Base-by-base conservation (phyloP, 2,797 vertebrate genomes). In the Pseudocheirus occidentalis region DNA sequence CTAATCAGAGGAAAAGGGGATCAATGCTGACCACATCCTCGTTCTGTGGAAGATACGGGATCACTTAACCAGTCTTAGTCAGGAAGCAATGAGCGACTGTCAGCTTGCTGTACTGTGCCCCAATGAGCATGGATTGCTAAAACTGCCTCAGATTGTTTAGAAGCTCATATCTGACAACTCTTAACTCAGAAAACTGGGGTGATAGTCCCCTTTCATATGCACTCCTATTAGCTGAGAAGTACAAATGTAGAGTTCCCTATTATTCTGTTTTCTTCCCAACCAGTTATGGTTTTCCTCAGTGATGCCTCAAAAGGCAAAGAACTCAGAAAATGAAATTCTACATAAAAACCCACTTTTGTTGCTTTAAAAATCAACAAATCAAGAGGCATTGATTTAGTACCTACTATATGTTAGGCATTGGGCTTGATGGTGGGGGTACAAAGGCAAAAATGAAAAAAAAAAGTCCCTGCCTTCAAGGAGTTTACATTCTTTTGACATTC, bases 101-200 rank as follows among this genome's bases (percentile, higher is more conserved):
- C 27, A 6, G 9, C 73, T 87, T 24, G 24, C 16, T 29, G 40
- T 5, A 4, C 31, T 87, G 16, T 3, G 53, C 14, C 10, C 95
- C 55, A 46, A 27, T 46, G 0, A 87, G 7, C 9, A 27, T 50
- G 40, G 73, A 50, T 50, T 50, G 24, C 55, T 90, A 16, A 21
- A 40, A 27, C 55, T 1, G 50, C 0, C 21, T 1, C 0, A 11
- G 0, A 9, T 14, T 73, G 0, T 40, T 73, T 73, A 73, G 66
- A 90, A 50, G 87, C 55, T 95, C 56, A 21, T 0, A 31, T 3
- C 9, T 0, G 21, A 52, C 90, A 10, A 6, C 57, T 89, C 53
- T 34, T 5, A 56, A 31, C 9, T 34, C 24, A 4, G 92, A 89
- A 57, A 18, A 93, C 59, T 28, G 21, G 27, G 52, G 2, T 4